Evolutionary conservation across 92 coral and sea anemone species (phyloP).

Genomic region (Bergia puertoricense): DNA sequence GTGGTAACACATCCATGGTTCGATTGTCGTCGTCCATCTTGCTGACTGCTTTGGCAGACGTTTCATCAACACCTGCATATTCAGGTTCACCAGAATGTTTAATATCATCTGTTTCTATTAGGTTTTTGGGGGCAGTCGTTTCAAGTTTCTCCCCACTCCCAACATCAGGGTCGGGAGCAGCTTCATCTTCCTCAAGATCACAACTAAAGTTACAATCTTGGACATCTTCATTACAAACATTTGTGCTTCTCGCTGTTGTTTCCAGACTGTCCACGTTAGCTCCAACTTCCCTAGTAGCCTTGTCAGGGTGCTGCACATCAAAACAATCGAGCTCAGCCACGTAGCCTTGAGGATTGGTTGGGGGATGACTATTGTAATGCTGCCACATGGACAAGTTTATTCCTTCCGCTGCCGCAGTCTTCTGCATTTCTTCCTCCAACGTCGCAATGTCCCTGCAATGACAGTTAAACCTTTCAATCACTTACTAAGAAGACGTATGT

Average conservation of each 20-base stretch:
- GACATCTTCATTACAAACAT: not conserved
- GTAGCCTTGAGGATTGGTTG: not conserved
- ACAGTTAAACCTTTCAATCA: not conserved
- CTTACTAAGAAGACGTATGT: not conserved
- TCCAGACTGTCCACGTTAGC: not conserved
- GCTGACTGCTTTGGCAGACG: not conserved
- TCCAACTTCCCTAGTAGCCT: not conserved
- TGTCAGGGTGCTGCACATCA: not conserved
- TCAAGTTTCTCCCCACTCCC: not conserved
- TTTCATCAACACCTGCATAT: not conserved
- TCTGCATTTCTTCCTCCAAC: constrained; percentile 24
- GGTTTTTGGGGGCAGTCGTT: not conserved
- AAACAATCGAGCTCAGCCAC: not conserved
- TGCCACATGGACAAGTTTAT: constrained; percentile 4
- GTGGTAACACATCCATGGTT: not conserved
- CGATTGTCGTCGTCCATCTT: not conserved
- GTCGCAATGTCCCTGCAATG: constrained; percentile 6
- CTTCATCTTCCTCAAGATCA: not conserved
- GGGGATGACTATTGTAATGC: not conserved
- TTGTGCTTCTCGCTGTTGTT: not conserved
- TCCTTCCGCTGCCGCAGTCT: constrained; percentile 6
- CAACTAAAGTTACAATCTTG: not conserved
- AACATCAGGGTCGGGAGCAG: not conserved
- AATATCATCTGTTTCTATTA: not conserved
- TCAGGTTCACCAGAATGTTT: not conserved